Evolutionary conservation across 2,113 vertebrate genomes (phyloP), one percentile per base, ranked within the genome.

Genomic region (Cepphus grylle): DNA sequence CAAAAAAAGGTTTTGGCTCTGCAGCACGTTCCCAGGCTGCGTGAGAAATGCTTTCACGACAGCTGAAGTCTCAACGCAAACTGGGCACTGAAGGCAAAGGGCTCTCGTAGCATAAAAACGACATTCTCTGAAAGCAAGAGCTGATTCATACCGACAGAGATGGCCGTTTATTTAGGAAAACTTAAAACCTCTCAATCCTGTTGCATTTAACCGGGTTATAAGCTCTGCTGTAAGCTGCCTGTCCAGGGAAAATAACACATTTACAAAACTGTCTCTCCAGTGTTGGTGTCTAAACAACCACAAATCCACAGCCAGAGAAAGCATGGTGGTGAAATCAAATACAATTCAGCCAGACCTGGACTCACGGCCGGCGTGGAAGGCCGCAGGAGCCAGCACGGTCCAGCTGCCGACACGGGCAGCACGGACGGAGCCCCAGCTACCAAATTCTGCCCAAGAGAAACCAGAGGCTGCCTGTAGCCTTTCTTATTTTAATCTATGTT

Each of bases 51-150:
- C 92, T 94, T 88, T 86, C 86, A 70, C 1, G 19, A 78, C 87
- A 81, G 88, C 40, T 95, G 82, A 95, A 94, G 91, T 49, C 89
- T 93, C 92, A 92, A 77, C 89, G 90, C 94, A 96, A 96, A 96
- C n/a, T 38, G 52, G 26, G 63, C 42, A 79, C 61, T 27, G 43
- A 67, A 47, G 66, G 86, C 36, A 89, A 91, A 91, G 74, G 59
- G 59, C 55, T 95, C 81, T 78, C 73, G 63, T 66, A 88, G 52
- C n/a, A 65, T 53, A 45, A 66, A 73, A 61, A 52, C 58, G 49
- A 42, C 34, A 34, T 86, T 89, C 84, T 84, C 77, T 67, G 70
- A 72, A 79, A 87, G 65, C 43, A 65, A 62, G 69, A 91, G 65
- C 70, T 96, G 91, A 87, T 93, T 93, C 81, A 69, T 30, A 61